These are phyloP conservation scores for Brotogeris chrysoptera DNA, from an alignment of 2,797 vertebrate species.

Conservation along the genomic window DNA sequence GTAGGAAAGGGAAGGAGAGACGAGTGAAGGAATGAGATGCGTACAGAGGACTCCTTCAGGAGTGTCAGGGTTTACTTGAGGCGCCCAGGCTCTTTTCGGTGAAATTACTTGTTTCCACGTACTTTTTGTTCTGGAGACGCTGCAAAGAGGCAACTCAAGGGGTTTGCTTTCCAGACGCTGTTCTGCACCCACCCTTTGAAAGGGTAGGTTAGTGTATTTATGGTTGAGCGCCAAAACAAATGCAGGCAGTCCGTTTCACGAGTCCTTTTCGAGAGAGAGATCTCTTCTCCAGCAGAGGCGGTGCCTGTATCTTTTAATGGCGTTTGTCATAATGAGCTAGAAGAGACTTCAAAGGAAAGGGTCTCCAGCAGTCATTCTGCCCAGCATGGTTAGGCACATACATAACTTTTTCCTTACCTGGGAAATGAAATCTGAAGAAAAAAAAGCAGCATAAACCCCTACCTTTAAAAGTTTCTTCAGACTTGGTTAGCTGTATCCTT, in stretches of 20 bases:
- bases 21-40: rapidly evolving
- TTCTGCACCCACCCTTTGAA: neutral
- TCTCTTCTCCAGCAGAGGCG: neutral
- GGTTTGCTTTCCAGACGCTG: too few relatives aligned
- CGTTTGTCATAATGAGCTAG: neutral
- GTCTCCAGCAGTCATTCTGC: neutral
- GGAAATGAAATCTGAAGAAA: neutral
- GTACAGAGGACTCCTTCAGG: neutral
- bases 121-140: neutral
- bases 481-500: neutral
- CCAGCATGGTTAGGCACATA: neutral
- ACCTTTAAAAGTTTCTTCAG: neutral
- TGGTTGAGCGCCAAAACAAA: neutral
- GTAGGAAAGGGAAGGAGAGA: neutral
- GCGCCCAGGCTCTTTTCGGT: neutral
- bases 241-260: neutral
- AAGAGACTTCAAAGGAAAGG: neutral
- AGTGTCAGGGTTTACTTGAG: neutral
- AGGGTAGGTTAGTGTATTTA: neutral
- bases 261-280: too few relatives aligned
- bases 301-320: neutral
- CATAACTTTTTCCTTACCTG: neutral
- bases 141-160: neutral
- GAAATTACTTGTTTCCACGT: neutral
- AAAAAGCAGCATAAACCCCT: neutral